Evolutionary conservation across 2,797 vertebrate genomes (phyloP).

Genomic region (Falco columbarius): DNA sequence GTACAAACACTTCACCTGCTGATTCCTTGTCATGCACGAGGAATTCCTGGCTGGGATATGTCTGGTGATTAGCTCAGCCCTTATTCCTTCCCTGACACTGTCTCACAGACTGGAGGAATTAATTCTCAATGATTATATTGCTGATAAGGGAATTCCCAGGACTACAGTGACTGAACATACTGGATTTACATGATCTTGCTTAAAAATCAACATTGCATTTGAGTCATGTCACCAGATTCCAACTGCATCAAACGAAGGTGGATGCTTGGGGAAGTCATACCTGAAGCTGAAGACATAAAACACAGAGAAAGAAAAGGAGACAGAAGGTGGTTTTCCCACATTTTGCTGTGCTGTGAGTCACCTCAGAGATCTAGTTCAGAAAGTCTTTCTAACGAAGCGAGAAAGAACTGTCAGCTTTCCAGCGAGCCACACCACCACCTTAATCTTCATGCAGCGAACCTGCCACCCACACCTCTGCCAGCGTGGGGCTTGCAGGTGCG

Average conservation of each 20-base stretch:
- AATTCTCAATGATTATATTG: background rate
- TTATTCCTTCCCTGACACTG: background rate
- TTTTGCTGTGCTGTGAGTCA: background rate
- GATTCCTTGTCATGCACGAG: background rate
- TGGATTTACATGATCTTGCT: background rate
- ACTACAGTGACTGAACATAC: background rate
- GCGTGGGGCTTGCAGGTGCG: background rate
- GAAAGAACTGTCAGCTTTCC: background rate
- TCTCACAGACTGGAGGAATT: background rate
- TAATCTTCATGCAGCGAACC: background rate
- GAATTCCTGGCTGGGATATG: background rate
- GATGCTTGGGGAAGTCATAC: background rate
- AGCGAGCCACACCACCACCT: background rate
- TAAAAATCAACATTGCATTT: background rate
- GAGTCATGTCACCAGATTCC: background rate
- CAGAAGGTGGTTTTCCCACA: background rate
- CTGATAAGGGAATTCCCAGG: conserved; percentile 25
- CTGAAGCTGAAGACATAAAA: background rate
- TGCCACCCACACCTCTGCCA: background rate
- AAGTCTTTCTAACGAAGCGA: background rate
- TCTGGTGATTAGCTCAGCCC: background rate
- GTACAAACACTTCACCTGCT: background rate
- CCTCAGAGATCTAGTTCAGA: background rate
- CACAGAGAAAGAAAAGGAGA: background rate
- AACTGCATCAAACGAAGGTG: background rate